Conservation (phyloP, 2,113 vertebrate species). For the Chionodraco myersi region DNA sequence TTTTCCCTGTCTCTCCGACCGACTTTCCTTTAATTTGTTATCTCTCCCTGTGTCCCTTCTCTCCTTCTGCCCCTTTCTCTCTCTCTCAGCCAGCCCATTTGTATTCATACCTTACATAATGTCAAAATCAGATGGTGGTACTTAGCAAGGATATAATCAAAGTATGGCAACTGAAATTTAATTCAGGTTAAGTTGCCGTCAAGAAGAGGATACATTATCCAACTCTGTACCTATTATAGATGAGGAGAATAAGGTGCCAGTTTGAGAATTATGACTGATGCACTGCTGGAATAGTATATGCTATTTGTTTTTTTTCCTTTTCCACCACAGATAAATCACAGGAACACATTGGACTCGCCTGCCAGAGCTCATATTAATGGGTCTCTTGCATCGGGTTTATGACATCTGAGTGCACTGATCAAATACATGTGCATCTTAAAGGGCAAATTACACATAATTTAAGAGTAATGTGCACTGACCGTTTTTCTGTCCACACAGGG, state of each 20-base stretch:
- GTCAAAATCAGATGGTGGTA: conserved; percentile 46
- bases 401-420: conserved; percentile 56
- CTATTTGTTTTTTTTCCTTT: conserved; percentile 30
- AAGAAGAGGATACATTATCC: conserved; percentile 50
- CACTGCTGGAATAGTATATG: conserved; percentile 46
- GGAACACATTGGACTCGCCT: conserved; percentile 19
- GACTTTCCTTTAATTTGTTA: conserved; percentile 37
- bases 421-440: conserved; percentile 63
- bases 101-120: conserved; percentile 50
- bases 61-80: conserved; percentile 34
- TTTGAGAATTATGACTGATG: conserved; percentile 65
- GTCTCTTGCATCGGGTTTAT: conserved; percentile 69
- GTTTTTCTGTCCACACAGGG: conserved; percentile 31
- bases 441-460: conserved; percentile 57
- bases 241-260: conserved; percentile 36
- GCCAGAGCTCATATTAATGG: conserved; percentile 56
- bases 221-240: conserved; percentile 49
- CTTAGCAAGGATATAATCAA: conserved; percentile 53
- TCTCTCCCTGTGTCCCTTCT: conserved; percentile 17
- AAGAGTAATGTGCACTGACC: conserved; percentile 43
- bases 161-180: conserved; percentile 43
- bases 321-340: conserved; percentile 62
- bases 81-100: conserved; percentile 41
- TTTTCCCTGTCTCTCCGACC: conserved; percentile 14
- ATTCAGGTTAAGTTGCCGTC: conserved; percentile 61